Conservation (phyloP, 2,797 vertebrate species). For the Anas acuta region DNA sequence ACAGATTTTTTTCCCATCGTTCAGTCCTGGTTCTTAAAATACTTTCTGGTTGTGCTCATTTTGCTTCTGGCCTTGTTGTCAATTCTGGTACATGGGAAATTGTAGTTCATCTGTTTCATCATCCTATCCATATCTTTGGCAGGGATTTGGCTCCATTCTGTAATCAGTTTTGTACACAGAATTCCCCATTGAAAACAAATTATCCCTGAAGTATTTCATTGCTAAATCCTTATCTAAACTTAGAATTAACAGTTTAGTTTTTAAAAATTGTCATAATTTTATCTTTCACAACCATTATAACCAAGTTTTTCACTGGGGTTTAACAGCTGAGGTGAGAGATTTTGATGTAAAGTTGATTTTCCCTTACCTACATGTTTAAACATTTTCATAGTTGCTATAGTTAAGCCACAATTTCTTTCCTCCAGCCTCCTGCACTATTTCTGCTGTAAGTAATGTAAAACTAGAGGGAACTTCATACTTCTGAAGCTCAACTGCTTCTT, state of each 20-base stretch:
- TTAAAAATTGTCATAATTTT: neutral
- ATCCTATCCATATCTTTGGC: constrained; percentile 32
- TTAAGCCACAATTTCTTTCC: neutral
- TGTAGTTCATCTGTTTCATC: constrained; percentile 54
- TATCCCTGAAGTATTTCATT: constrained; percentile 24
- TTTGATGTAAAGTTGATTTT: neutral
- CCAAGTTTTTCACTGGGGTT: neutral
- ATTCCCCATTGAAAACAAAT: constrained; percentile 42
- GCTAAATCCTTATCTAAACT: constrained; percentile 34
- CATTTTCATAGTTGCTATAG: neutral
- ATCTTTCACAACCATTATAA: neutral
- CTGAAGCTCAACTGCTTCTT: neutral
- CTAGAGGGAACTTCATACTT: neutral
- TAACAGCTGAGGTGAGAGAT: neutral
- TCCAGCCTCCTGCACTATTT: neutral
- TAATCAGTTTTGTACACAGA: constrained; percentile 34
- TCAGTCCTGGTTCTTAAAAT: constrained; percentile 47
- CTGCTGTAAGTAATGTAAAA: neutral
- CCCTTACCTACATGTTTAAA: neutral
- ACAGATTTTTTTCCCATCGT: constrained; percentile 21
- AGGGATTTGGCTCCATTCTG: constrained; percentile 34
- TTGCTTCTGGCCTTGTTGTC: constrained; percentile 51
- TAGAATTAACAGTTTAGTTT: neutral
- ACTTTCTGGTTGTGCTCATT: constrained; percentile 49
- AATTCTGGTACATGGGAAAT: constrained; percentile 60